phyloP scores from a whole-genome alignment of 1,140 invertebrate genomes.

The Lerema accius region DNA sequence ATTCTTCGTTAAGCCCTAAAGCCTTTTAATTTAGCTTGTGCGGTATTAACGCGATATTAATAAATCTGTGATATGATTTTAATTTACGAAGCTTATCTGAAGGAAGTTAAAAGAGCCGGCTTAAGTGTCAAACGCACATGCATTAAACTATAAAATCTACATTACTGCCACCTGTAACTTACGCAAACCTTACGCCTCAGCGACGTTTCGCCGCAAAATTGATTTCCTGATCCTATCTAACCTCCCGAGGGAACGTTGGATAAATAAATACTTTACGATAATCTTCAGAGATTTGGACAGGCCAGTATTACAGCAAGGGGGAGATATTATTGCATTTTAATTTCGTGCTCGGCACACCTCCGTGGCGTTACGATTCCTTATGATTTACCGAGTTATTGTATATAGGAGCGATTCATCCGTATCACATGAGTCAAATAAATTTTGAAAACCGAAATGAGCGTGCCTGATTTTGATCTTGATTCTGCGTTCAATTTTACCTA shows the following conservation, averaged over 20 bases:
- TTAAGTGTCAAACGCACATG: constrained; percentile 20
- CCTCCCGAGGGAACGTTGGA: constrained; percentile 72
- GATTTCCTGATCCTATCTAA: constrained; percentile 79
- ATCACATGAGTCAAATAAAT: constrained; percentile 44
- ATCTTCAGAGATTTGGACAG: constrained; percentile 74
- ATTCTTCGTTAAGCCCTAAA: too few species aligned
- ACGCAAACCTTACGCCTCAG: constrained; percentile 69
- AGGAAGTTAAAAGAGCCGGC: constrained; percentile 22
- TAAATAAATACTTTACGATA: constrained; percentile 81
- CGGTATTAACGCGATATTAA: not conserved
- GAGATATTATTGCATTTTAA: constrained; percentile 81
- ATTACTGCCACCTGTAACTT: constrained; percentile 66
- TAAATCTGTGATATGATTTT: constrained; percentile 32
- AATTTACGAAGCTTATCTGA: constrained; percentile 29
- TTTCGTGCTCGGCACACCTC: constrained; percentile 67
- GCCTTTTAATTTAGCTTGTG: too few species aligned
- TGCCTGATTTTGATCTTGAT: constrained; percentile 53
- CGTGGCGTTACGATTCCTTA: constrained; percentile 65
- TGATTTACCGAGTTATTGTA: constrained; percentile 75
- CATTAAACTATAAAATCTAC: constrained; percentile 50
- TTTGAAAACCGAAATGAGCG: constrained; percentile 57
- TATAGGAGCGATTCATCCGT: constrained; percentile 37
- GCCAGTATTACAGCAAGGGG: constrained; percentile 67
- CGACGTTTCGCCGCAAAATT: constrained; percentile 75
- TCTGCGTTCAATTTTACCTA: constrained; percentile 50